Evolutionary conservation across 1,140 invertebrate species (phyloP).

Genomic region (Carposina sasakii): DNA sequence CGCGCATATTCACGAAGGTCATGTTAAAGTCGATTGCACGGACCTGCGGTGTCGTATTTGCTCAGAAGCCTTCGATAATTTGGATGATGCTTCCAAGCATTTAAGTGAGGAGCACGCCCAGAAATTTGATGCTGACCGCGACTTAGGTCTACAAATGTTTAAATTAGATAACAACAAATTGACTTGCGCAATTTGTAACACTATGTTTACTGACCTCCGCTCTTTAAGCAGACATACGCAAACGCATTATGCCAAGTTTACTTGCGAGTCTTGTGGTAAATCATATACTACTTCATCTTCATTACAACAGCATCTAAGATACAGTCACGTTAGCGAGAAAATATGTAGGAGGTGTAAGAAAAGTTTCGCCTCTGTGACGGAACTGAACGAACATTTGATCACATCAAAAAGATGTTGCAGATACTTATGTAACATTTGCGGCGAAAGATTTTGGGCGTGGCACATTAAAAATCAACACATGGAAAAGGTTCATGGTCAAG

Average conservation of each 20-base stretch:
- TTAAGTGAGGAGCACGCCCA: not conserved
- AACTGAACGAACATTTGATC: conserved; percentile 1
- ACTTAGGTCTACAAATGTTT: conserved; percentile 1
- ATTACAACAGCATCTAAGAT: not conserved
- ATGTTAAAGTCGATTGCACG: conserved; percentile 9
- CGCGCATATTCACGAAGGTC: conserved; percentile 1
- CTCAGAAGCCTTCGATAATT: not conserved
- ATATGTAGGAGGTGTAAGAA: not conserved
- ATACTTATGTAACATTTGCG: conserved; percentile 10
- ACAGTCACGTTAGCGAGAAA: not conserved
- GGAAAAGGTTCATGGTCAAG: not conserved
- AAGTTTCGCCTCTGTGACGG: not conserved
- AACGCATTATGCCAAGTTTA: conserved; percentile 1
- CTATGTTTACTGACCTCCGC: not conserved
- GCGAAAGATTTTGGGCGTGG: conserved; percentile 9
- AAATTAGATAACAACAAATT: conserved; percentile 3
- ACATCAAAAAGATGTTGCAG: conserved; percentile 2
- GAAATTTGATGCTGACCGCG: not conserved
- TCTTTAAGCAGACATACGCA: conserved; percentile 3
- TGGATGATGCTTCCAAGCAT: not conserved
- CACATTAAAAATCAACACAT: conserved; percentile 9
- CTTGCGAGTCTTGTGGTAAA: conserved; percentile 10
- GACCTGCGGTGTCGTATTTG: conserved; percentile 12
- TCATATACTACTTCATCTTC: not conserved
- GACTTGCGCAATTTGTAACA: not conserved